phyloP scores from a whole-genome alignment of 2,113 vertebrate genomes.

The Microtus richardsoni region DNA sequence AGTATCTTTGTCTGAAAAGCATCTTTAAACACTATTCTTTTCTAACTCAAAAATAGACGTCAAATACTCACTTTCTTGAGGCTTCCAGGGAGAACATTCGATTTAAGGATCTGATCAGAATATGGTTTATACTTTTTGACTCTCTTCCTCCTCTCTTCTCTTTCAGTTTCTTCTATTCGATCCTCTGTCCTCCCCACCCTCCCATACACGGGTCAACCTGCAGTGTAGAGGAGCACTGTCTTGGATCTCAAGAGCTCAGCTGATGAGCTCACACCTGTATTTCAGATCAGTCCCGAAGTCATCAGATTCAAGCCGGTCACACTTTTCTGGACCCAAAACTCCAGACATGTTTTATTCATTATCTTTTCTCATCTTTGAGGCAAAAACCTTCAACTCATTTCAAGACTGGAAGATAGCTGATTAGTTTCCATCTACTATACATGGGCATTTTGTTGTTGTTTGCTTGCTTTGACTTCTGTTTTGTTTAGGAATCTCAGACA shows the following conservation, averaged over 20 bases:
- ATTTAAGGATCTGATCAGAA: slow-evolving; percentile 61
- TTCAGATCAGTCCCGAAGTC: slow-evolving; percentile 81
- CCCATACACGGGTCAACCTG: slow-evolving; percentile 10
- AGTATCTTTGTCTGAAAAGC: slow-evolving; percentile 14
- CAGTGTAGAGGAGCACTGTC: background rate
- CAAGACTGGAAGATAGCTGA: background rate
- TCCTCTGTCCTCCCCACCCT: slow-evolving; percentile 26
- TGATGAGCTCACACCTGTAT: slow-evolving; percentile 86
- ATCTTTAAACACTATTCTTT: slow-evolving; percentile 50
- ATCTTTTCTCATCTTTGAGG: slow-evolving; percentile 81
- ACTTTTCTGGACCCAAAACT: slow-evolving; percentile 78
- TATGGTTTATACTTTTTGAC: slow-evolving; percentile 66
- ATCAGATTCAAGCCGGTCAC: slow-evolving; percentile 80
- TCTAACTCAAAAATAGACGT: slow-evolving; percentile 51
- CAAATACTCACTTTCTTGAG: slow-evolving; percentile 18
- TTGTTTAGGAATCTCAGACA: background rate
- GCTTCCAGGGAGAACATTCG: background rate
- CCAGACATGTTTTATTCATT: slow-evolving; percentile 87
- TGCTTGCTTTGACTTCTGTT: background rate
- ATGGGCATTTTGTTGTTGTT: background rate
- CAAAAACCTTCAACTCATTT: slow-evolving; percentile 86
- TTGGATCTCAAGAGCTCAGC: slow-evolving; percentile 83
- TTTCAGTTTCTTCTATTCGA: slow-evolving; percentile 43
- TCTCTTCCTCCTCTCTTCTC: background rate
- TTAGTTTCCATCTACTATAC: background rate